phyloP scores from a whole-genome alignment of 2,113 vertebrate genomes.

The Anthoscopus minutus region DNA sequence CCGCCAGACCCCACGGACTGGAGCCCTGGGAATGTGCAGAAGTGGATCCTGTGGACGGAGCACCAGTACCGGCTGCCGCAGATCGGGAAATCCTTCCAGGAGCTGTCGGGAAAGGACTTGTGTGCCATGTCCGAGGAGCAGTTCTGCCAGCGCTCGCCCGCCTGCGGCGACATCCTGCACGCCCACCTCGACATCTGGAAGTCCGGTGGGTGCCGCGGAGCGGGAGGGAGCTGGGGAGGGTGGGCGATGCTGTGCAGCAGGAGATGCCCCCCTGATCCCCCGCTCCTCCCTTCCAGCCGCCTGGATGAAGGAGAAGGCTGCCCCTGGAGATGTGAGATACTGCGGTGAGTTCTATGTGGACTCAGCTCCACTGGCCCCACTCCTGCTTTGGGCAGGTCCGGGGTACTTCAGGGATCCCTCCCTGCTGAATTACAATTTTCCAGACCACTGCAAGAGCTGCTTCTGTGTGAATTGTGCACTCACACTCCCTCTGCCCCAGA shows the following conservation, averaged over 20 bases:
- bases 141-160: slow-evolving; percentile 85
- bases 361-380: background rate
- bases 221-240: background rate
- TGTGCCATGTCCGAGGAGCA: slow-evolving; percentile 92
- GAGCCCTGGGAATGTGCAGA: slow-evolving; percentile 90
- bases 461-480: fast-evolving
- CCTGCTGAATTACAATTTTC: background rate
- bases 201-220: slow-evolving; percentile 73
- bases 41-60: slow-evolving; percentile 97
- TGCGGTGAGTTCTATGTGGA: slow-evolving; percentile 65
- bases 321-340: slow-evolving; percentile 69
- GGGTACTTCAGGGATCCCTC: background rate
- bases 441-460: fast-evolving
- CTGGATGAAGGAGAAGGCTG: slow-evolving; percentile 92
- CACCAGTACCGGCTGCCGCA: slow-evolving; percentile 92
- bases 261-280: background rate
- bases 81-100: slow-evolving; percentile 89
- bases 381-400: background rate
- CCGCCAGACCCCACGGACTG: slow-evolving; percentile 86
- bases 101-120: slow-evolving; percentile 87
- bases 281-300: slow-evolving; percentile 73
- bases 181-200: slow-evolving; percentile 99
- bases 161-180: slow-evolving; percentile 87
- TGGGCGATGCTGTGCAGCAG: background rate
- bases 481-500: fast-evolving